Evolutionary conservation across 2,888 invertebrate genomes (phyloP).

Genomic region (Parapristionchus giblindavisi): DNA sequence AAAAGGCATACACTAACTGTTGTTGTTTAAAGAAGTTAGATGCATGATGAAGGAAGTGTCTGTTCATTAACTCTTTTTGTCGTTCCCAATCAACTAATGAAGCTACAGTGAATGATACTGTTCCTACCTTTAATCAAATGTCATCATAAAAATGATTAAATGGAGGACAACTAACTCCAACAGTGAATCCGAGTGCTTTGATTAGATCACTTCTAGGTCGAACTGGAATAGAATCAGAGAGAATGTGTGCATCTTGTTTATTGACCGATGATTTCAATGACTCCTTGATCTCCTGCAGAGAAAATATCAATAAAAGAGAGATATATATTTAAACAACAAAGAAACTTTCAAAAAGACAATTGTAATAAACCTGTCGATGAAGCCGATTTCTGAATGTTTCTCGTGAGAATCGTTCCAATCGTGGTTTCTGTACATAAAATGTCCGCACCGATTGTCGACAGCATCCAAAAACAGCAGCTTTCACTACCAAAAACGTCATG

Average conservation of each 20-base stretch:
- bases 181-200: constrained; percentile 55
- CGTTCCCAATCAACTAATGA: constrained; percentile 21
- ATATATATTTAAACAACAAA: neutral
- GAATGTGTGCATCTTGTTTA: neutral
- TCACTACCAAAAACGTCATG: constrained; percentile 27
- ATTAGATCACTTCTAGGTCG: constrained; percentile 51
- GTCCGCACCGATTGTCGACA: constrained; percentile 18
- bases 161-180: constrained; percentile 43
- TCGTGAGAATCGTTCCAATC: constrained; percentile 16
- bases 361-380: constrained; percentile 12
- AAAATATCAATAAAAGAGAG: neutral
- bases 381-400: constrained; percentile 17
- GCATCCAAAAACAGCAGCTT: constrained; percentile 18
- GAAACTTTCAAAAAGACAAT: too few species aligned
- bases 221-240: constrained; percentile 51
- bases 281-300: constrained; percentile 32
- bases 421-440: constrained; percentile 1
- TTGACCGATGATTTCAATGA: neutral
- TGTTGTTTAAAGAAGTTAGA: neutral
- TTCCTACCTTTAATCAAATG: constrained; percentile 3
- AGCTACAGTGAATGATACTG: constrained; percentile 14
- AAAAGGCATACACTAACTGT: neutral
- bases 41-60: neutral
- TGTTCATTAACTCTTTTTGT: neutral
- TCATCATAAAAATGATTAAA: too few species aligned